Base-by-base conservation (phyloP, 64 coral and sea anemone species). In the Anthopleura sola region DNA sequence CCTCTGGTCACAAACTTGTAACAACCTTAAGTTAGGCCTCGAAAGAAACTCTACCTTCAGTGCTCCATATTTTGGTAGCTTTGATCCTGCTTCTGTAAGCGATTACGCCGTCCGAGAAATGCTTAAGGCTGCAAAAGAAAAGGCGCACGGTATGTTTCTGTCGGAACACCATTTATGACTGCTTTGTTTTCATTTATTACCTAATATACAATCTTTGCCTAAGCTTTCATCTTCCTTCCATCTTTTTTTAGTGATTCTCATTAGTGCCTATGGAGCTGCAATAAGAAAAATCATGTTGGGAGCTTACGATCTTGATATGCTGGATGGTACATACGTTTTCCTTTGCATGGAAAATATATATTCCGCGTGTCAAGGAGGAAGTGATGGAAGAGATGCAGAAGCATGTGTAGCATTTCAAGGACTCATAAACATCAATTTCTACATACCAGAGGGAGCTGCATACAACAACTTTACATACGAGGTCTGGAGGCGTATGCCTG, bases 331-430 rank as follows among this genome's bases (percentile, higher is more conserved):
- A 36, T 95, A 91, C 24, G 89, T 57, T 24, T 84, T 91, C 40
- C 36, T 86, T 37, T 2, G 28, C 24, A 9, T 88, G 37, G 93
- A 96, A 83, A 81, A 5, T 11, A 6, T 87, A 20, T 68, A 21
- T 57, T 15, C 1, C 2, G 83, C 83, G 14, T 96, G 94, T 82
- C 29, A n/a, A 44, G 49, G 24, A 49, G 66, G 66, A 71, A 37
- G 39, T 7, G 83, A 91, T 55, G 87, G 40, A 17, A 88, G 83
- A 38, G 91, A 96, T 87, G 79, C 44, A 0, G 84, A 57, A 24
- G 87, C 94, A 75, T 92, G 90, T 68, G 18, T 55, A 68, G 94
- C 94, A 80, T 96, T 90, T 47, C 84, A 96, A 36, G 94, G 94
- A 16, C 49, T 96, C 56, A 86, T 96, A 26, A 83, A 96, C 49